Evolutionary conservation across 2,888 invertebrate species (phyloP), one percentile per base, ranked within the genome.

Genomic region (Ormyrus thymus): DNA sequence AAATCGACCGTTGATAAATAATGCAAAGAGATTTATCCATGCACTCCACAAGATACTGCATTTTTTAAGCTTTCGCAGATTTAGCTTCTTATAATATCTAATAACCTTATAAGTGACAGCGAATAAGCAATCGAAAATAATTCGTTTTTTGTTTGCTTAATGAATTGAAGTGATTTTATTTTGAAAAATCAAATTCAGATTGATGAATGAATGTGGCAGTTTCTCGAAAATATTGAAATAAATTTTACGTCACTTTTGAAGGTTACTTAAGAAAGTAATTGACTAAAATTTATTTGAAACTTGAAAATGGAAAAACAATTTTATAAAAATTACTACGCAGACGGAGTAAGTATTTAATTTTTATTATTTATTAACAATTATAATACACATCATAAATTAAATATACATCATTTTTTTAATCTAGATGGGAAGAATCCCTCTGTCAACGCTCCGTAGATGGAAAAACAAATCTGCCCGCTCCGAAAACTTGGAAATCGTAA

Each of bases 281-380:
- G 7, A 7, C 7, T 51, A 51, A 9, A 51, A 7, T 7, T 7
- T 51, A 51, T 7, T 51, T 7, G 9, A 51, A 51, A 9, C 51
- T 51, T 51, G 7, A 51, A 7, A 56, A 56, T 56, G 55, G 11
- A 11, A 56, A 7, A 7, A 56, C 7, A 11, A 56, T 56, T 56
- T 56, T 56, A 56, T 56, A 56, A 56, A 11, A 56, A 56, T 56
- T 56, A 56, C n/a, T 56, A 10, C 11, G n/a, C 55, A 8, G 55
- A 56, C n/a, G n/a, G n/a, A 9, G 55, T 56, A 56, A 56, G 55
- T 56, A 56, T n/a, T 56, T 8, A 11, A 7, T n/a, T 7, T 51
- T 7, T 51, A 51, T 9, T 51, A 51, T 51, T 9, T 51, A n/a
- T n/a, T n/a, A n/a, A n/a, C n/a, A n/a, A n/a, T n/a, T n/a, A n/a